Conservation (phyloP, 92 coral and sea anemone species). For the Virgularia gustaviana region DNA sequence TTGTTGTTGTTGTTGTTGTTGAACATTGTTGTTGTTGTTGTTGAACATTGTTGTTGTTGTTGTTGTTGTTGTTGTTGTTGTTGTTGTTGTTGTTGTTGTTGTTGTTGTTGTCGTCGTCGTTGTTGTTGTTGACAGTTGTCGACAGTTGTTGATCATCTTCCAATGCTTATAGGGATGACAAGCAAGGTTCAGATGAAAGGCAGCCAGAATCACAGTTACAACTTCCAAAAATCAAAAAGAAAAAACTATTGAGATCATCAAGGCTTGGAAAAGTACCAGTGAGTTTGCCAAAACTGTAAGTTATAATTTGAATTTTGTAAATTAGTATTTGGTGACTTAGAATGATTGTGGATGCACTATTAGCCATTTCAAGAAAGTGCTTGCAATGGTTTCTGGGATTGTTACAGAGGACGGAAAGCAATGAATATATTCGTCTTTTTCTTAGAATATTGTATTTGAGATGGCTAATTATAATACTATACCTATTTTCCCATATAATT, state of each 20-base stretch:
- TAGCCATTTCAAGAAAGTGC: no score
- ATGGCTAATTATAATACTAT: neutral
- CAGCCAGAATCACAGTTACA: neutral
- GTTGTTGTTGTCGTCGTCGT: conserved; percentile 3
- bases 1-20: neutral
- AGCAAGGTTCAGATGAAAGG: neutral
- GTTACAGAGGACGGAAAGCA: no score
- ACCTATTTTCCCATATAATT: neutral
- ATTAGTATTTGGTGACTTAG: no score
- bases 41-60: no score
- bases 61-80: neutral
- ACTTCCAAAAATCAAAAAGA: conserved; percentile 24
- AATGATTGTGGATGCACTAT: no score
- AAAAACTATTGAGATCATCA: neutral
- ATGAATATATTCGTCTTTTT: neutral
- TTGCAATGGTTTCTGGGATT: no score
- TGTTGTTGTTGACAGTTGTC: conserved; percentile 10
- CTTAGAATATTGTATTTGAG: no score
- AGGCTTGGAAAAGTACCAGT: neutral
- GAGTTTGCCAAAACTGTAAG: conserved; percentile 31
- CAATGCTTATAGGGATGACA: neutral
- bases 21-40: no score
- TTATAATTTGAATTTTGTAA: no score
- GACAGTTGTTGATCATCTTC: neutral
- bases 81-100: conserved; percentile 12